A percentile compares a stretch with the other conserved stretches of the same genome.
phyloP scores from a whole-genome alignment of 2,113 vertebrate species.

The Ophthalmolycus amberensis region DNA sequence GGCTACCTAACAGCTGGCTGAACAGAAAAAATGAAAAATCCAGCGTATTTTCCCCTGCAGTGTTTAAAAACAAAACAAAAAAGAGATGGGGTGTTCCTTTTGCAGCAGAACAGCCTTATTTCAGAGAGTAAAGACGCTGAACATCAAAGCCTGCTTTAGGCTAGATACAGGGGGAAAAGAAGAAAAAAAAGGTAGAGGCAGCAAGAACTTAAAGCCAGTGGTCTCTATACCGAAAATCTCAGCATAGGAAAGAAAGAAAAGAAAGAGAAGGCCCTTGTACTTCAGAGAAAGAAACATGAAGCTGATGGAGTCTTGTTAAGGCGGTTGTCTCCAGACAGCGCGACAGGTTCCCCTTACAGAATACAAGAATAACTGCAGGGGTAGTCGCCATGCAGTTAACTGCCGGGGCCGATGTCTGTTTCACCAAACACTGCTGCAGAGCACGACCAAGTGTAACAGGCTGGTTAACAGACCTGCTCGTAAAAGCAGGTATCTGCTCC shows the following conservation, averaged over 20 bases:
- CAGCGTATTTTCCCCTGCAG: conserved; percentile 38
- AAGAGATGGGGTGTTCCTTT: conserved; percentile 36
- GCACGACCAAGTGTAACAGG: conserved; percentile 38
- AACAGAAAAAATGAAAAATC: conserved; percentile 4
- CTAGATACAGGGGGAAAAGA: conserved; percentile 25
- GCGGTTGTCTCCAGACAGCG: conserved; percentile 56
- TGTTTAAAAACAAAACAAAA: conserved; percentile 3
- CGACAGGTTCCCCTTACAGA: conserved; percentile 49
- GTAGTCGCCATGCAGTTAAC: conserved; percentile 55
- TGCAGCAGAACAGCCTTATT: conserved; percentile 37
- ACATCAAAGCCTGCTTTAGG: conserved; percentile 66
- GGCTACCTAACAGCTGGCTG: conserved; percentile 31
- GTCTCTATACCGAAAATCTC: conserved; percentile 22
- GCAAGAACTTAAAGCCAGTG: conserved; percentile 20
- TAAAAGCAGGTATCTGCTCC: conserved; percentile 57
- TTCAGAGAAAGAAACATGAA: conserved; percentile 43
- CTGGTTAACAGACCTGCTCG: conserved; percentile 53
- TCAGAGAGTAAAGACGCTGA: conserved; percentile 50
- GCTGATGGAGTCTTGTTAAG: conserved; percentile 61
- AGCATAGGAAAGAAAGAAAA: conserved; percentile 20
- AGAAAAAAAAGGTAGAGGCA: conserved; percentile 20
- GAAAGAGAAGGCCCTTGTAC: conserved; percentile 31
- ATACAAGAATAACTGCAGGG: conserved; percentile 63
- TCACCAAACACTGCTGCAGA: conserved; percentile 43
- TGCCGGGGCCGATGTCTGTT: conserved; percentile 65